These are phyloP conservation scores for Andrena praecox DNA, from an alignment of 2,888 invertebrate species.

Conservation along the genomic window DNA sequence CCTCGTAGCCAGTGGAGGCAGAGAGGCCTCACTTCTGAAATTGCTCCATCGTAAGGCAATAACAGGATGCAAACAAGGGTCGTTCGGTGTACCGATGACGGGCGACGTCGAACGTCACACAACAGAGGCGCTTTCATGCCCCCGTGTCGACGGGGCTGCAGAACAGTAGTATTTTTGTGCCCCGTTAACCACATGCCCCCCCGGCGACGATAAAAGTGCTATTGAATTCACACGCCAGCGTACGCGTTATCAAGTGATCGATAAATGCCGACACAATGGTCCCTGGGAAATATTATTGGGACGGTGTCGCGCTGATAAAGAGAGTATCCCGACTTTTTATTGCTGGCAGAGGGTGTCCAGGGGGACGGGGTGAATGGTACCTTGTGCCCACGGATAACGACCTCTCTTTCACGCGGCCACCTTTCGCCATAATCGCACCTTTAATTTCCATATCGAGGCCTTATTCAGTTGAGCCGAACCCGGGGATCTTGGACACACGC, in stretches of 20 bases:
- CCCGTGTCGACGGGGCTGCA: slow-evolving; percentile 62
- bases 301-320: slow-evolving; percentile 49
- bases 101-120: slow-evolving; percentile 39
- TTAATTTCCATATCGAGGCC: slow-evolving; percentile 40
- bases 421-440: slow-evolving; percentile 33
- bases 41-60: slow-evolving; percentile 30
- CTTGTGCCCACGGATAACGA: slow-evolving; percentile 60
- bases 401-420: slow-evolving; percentile 31
- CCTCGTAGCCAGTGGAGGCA: not conserved
- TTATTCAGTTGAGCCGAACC: not conserved
- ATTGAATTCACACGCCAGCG: slow-evolving; percentile 56
- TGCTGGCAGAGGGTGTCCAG: slow-evolving; percentile 23
- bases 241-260: slow-evolving; percentile 65
- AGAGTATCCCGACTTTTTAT: slow-evolving; percentile 49
- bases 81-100: slow-evolving; percentile 32
- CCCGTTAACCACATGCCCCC: slow-evolving; percentile 74
- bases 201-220: slow-evolving; percentile 72
- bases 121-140: slow-evolving; percentile 78
- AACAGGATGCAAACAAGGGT: slow-evolving; percentile 52
- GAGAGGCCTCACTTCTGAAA: slow-evolving; percentile 17
- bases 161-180: slow-evolving; percentile 83
- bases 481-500: not conserved
- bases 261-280: slow-evolving; percentile 71
- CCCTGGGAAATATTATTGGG: slow-evolving; percentile 64
- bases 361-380: slow-evolving; percentile 53